These are phyloP conservation scores for Porphyrio hochstetteri DNA, from an alignment of 2,113 vertebrate species.

Conservation along the genomic window DNA sequence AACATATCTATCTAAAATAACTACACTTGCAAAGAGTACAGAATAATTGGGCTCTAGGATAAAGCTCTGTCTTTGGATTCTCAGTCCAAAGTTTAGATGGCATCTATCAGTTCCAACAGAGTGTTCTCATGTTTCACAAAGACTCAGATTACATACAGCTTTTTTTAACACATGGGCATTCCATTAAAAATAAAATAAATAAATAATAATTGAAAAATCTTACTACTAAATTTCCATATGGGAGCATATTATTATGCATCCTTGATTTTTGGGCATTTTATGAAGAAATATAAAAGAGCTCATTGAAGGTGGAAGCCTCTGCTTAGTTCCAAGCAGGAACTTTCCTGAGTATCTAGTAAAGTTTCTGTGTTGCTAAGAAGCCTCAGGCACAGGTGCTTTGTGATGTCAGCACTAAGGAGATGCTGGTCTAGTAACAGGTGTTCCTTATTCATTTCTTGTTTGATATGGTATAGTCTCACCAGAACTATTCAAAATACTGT, in stretches of 20 bases:
- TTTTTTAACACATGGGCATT: background rate
- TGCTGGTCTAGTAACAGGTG: background rate
- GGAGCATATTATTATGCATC: background rate
- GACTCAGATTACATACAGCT: background rate
- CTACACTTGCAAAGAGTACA: background rate
- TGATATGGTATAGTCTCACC: background rate
- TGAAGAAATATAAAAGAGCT: background rate
- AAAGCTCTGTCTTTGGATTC: background rate
- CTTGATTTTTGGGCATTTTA: background rate
- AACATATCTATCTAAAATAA: background rate
- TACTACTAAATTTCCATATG: background rate
- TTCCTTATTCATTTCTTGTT: background rate
- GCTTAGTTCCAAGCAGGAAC: background rate
- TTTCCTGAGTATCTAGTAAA: background rate
- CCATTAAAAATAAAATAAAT: background rate
- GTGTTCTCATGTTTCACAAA: background rate
- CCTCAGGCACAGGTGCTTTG: background rate
- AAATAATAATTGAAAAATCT: background rate
- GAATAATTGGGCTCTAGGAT: background rate
- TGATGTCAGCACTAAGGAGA: background rate
- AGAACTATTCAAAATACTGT: background rate
- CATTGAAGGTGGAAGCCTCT: background rate
- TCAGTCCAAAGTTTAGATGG: background rate
- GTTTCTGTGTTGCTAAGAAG: background rate
- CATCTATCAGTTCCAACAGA: background rate